Evolutionary conservation across 53 echinoderm and acorn worm species (phyloP), one percentile per base, ranked within the genome.

Genomic region (Arbacia lixula): DNA sequence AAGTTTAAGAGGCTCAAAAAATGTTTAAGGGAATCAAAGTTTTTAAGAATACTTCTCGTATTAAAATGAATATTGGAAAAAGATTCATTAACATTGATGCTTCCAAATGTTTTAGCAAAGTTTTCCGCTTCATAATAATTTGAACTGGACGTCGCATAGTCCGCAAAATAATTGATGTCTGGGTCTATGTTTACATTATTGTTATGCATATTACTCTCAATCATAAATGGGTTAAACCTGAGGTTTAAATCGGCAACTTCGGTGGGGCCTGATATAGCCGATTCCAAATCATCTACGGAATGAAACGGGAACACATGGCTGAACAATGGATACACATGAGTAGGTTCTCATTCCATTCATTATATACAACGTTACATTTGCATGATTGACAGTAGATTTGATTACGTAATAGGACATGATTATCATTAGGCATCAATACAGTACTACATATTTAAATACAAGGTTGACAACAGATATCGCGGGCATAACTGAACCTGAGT

Each of bases 41-140:
- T 66, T 66, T 37, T 36, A 19, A 67, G 0, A 67, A 38, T 67
- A 38, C 39, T 67, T 26, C 67, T 36, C 4, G 39, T 19, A n/a
- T 67, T 67, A 38, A 39, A 67, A 67, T 67, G 25, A 24, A 39
- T 67, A 67, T 40, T 67, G 2, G 39, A 67, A 67, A 67, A 67
- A 2, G 21, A 28, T 22, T 5, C 67, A 37, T 67, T 39, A 37
- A 22, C 21, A 9, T 39, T 39, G 6, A 19, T n/a, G 1, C 8
- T 38, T 12, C 8, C 22, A 38, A 38, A 5, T 37, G 20, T 67
- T 1, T 22, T 39, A 19, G 39, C 21, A 67, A 67, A 62, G 26
- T 30, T 24, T 62, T 24, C 65, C 32, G 6, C 34, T 8, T 35
- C 36, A 34, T 64, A 64, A 32, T 35, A 64, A 64, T 64, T 64